These are phyloP conservation scores for Lophura swinhoii DNA, from an alignment of 2,797 vertebrate species.

Conservation along the genomic window DNA sequence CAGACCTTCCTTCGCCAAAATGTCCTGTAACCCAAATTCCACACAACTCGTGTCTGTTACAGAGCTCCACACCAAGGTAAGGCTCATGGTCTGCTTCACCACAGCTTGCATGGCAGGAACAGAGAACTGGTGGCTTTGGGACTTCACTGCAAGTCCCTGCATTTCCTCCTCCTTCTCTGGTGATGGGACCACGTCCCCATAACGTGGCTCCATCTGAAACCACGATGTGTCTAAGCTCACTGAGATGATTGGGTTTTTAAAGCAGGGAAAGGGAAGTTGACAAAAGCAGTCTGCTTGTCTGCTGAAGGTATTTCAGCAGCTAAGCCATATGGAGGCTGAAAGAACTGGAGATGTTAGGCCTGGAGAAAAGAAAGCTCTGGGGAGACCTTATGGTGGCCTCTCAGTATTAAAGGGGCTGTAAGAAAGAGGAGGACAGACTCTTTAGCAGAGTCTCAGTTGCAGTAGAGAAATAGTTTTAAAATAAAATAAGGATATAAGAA, in stretches of 20 bases:
- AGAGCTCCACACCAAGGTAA: not conserved
- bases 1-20: not conserved
- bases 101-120: rapidly evolving
- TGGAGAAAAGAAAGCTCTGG: no score
- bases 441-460: no score
- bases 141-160: rapidly evolving
- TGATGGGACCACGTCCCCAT: not conserved
- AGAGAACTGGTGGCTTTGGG: not conserved
- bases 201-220: not conserved
- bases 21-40: not conserved
- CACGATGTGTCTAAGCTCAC: rapidly evolving
- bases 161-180: not conserved
- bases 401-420: no score
- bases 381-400: no score
- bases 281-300: rapidly evolving
- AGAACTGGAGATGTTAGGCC: no score
- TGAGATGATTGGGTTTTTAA: not conserved
- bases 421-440: no score
- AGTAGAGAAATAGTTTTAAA: no score
- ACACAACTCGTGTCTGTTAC: not conserved
- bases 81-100: not conserved
- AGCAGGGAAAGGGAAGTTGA: conserved; percentile 8
- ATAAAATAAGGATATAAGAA: no score
- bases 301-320: not conserved
- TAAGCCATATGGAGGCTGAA: not conserved